Evolutionary conservation across 2,113 vertebrate genomes (phyloP).

Genomic region (Mirza zaza): DNA sequence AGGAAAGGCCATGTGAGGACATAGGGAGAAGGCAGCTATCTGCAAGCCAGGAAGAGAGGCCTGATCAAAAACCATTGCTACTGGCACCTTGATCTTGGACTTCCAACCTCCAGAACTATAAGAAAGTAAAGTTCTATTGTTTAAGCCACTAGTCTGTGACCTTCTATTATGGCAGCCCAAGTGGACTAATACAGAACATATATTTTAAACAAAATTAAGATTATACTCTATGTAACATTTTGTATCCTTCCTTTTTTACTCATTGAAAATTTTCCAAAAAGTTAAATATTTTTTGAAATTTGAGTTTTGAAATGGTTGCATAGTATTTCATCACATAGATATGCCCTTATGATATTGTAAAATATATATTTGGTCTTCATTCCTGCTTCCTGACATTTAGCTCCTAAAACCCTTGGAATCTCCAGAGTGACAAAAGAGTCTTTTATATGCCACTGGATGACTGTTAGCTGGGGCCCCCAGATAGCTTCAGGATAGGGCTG

Average conservation of each 20-base stretch:
- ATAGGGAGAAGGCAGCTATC: background rate
- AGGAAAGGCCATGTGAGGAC: background rate
- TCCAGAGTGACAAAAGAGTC: background rate
- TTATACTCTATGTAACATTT: background rate
- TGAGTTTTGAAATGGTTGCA: constrained; percentile 19
- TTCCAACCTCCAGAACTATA: background rate
- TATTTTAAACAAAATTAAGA: constrained; percentile 23
- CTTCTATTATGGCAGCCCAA: background rate
- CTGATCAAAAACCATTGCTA: too few relatives aligned
- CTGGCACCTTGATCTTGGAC: background rate
- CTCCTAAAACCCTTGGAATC: background rate
- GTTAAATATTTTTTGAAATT: constrained; percentile 31
- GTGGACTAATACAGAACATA: background rate
- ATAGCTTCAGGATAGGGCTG: background rate
- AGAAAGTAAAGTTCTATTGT: background rate
- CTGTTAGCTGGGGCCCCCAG: background rate
- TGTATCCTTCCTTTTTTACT: background rate
- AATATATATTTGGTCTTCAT: background rate
- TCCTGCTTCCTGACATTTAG: background rate
- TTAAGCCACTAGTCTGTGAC: background rate
- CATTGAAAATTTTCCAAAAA: background rate
- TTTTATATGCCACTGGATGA: background rate
- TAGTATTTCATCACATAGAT: constrained; percentile 8
- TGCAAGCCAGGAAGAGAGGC: background rate
- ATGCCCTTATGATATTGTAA: background rate